A percentile compares a stretch with the other conserved stretches of the same genome.
phyloP scores from a whole-genome alignment of 2,888 invertebrate genomes.

The Graphium colonna region DNA sequence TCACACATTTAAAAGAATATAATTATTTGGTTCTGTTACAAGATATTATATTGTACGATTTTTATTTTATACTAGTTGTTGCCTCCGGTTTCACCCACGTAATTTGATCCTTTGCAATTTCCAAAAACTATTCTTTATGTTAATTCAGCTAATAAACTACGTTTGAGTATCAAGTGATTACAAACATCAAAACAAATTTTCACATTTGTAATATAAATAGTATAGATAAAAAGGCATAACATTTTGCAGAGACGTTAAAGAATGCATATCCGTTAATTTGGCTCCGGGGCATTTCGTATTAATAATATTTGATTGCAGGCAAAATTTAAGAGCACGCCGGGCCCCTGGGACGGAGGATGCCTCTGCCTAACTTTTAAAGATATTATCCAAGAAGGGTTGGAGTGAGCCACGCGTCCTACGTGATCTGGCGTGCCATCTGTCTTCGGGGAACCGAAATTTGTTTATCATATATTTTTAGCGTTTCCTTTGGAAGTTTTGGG shows the following conservation, averaged over 20 bases:
- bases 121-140: too few species aligned
- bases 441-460: conserved; percentile 66
- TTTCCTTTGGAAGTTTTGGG: neutral
- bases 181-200: too few species aligned
- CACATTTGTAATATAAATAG: too few species aligned
- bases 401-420: conserved; percentile 60
- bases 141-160: too few species aligned
- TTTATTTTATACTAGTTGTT: too few species aligned
- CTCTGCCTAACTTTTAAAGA: conserved; percentile 74
- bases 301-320: conserved; percentile 66
- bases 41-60: too few species aligned
- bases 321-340: conserved; percentile 61
- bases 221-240: too few species aligned
- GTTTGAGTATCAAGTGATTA: too few species aligned
- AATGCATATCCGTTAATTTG: conserved; percentile 23
- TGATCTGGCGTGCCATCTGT: conserved; percentile 71
- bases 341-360: conserved; percentile 42
- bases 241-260: neutral
- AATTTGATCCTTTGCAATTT: too few species aligned
- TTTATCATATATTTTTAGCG: conserved; percentile 41
- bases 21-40: too few species aligned
- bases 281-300: conserved; percentile 32
- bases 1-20: too few species aligned
- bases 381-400: conserved; percentile 77
- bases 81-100: too few species aligned